These are phyloP conservation scores for Corythucha ciliata DNA, from an alignment of 2,888 invertebrate genomes.

Conservation along the genomic window DNA sequence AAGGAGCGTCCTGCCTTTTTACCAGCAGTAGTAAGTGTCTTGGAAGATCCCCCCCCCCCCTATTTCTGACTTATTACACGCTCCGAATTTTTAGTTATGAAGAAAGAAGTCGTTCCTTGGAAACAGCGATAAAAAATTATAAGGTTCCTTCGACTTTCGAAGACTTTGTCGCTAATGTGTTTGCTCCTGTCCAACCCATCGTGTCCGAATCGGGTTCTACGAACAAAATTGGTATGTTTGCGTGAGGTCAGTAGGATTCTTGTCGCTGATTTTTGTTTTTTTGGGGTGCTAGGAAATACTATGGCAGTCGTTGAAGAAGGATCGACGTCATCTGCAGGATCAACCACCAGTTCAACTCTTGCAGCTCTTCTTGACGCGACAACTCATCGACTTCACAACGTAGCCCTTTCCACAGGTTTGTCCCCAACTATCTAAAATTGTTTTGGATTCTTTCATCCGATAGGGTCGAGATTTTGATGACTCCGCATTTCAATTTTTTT, in stretches of 20 bases:
- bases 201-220: too few species aligned
- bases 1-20: conserved; percentile 77
- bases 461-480: too few species aligned
- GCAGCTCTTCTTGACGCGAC: conserved; percentile 26
- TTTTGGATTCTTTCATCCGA: background rate
- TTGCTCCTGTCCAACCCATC: conserved; percentile 53
- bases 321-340: conserved; percentile 28
- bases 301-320: conserved; percentile 28
- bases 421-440: background rate
- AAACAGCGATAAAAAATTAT: conserved; percentile 75
- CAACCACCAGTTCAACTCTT: conserved; percentile 25
- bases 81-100: conserved; percentile 58
- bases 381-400: conserved; percentile 17
- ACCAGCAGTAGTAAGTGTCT: conserved; percentile 73
- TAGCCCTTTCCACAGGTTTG: conserved; percentile 16
- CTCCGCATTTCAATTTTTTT: too few species aligned
- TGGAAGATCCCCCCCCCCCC: background rate
- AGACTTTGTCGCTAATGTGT: conserved; percentile 66
- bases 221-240: too few species aligned
- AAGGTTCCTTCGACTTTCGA: conserved; percentile 85
- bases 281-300: too few species aligned
- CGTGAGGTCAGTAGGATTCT: too few species aligned
- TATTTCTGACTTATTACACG: conserved; percentile 26
- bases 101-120: conserved; percentile 76
- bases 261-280: too few species aligned